These are phyloP conservation scores for Andrena minutula DNA, from an alignment of 2,888 invertebrate genomes.

Conservation along the genomic window DNA sequence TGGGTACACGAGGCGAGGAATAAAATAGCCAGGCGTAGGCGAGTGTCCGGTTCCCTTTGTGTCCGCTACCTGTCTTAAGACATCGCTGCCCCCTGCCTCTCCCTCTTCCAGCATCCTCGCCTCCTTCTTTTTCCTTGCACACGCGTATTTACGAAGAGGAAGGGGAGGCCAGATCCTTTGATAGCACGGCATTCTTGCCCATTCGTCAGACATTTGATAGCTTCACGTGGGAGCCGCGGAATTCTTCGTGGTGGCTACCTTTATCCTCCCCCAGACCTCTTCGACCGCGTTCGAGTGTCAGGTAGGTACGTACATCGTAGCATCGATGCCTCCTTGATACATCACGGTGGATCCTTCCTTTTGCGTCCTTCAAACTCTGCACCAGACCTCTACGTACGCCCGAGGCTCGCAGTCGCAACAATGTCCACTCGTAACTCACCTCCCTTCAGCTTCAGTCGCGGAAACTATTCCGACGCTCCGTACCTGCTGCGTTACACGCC, in stretches of 20 bases:
- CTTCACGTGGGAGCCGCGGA: conserved; percentile 81
- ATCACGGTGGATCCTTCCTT: conserved; percentile 30
- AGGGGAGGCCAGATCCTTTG: conserved; percentile 79
- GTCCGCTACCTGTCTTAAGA: conserved; percentile 84
- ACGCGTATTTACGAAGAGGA: conserved; percentile 69
- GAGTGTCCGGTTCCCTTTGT: conserved; percentile 84
- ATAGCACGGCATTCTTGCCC: conserved; percentile 83
- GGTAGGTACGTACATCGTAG: conserved; percentile 64
- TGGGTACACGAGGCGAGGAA: conserved; percentile 65
- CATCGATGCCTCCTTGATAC: conserved; percentile 68
- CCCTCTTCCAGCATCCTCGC: conserved; percentile 32
- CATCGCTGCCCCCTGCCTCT: conserved; percentile 70
- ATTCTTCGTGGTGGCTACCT: conserved; percentile 76
- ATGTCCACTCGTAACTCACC: neutral
- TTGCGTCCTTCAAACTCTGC: neutral
- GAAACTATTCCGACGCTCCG: conserved; percentile 21
- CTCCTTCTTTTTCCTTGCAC: conserved; percentile 72
- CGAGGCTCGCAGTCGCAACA: neutral
- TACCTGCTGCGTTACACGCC: conserved; percentile 29
- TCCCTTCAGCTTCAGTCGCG: conserved; percentile 27
- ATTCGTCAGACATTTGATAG: conserved; percentile 85
- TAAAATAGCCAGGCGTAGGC: conserved; percentile 77
- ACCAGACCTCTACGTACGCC: neutral
- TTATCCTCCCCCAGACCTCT: conserved; percentile 62
- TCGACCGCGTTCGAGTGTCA: conserved; percentile 62